A percentile compares a stretch with the other conserved stretches of the same genome.
These are phyloP conservation scores for Solenodon paradoxus DNA, from an alignment of 2,113 vertebrate genomes.

Conservation along the genomic window DNA sequence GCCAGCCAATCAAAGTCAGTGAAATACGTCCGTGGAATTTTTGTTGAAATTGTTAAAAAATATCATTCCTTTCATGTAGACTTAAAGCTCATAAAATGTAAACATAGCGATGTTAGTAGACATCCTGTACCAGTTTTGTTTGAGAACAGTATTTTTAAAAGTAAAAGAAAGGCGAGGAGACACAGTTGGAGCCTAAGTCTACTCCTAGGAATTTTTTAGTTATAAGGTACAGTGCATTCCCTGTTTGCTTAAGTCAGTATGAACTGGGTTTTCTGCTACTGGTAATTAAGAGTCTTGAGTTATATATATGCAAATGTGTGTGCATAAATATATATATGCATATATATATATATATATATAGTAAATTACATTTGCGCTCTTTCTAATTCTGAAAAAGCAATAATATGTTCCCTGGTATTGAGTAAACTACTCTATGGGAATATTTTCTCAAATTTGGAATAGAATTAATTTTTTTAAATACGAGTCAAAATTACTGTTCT, in stretches of 20 bases:
- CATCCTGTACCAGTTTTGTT: neutral
- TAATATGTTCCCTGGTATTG: neutral
- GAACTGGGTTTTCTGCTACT: neutral
- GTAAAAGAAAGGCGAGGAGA: neutral
- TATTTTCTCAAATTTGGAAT: neutral
- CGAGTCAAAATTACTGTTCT: neutral
- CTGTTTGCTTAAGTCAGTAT: neutral
- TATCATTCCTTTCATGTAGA: neutral
- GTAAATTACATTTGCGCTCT: neutral
- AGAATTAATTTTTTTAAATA: conserved; percentile 24
- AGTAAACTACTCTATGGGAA: neutral
- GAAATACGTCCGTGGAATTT: neutral
- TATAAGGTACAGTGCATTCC: neutral
- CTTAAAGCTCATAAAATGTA: neutral
- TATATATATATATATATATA: neutral
- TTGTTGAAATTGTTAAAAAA: neutral
- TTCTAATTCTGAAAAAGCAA: neutral
- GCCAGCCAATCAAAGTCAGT: neutral
- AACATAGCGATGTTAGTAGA: neutral
- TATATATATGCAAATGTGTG: too few species aligned
- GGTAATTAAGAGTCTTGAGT: neutral
- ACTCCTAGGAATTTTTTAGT: neutral
- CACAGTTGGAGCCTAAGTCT: neutral
- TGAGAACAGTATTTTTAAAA: neutral
- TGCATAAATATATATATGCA: too few species aligned